Evolutionary conservation across 2,888 invertebrate species (phyloP).

Genomic region (Nomada goodeniana): DNA sequence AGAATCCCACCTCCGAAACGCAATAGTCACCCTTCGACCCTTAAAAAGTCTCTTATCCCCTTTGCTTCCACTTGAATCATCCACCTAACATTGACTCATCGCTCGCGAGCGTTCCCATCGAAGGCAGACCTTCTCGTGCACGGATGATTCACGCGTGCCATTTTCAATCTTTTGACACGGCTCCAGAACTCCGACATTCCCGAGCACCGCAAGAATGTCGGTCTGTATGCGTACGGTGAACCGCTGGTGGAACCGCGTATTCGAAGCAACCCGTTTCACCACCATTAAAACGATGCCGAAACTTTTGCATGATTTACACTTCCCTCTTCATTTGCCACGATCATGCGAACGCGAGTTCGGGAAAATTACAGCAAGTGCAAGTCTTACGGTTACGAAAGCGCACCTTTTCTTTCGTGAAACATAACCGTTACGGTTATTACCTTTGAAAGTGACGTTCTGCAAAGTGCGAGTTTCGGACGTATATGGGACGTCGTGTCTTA

Average conservation of each 20-base stretch:
- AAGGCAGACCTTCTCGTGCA: not conserved
- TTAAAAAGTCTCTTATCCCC: not conserved
- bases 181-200: conserved; percentile 33
- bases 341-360: too few species aligned
- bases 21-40: not conserved
- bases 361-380: not conserved
- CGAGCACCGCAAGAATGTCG: conserved; percentile 44
- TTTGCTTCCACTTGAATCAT: not conserved
- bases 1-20: not conserved
- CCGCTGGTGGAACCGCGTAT: conserved; percentile 2
- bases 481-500: too few species aligned
- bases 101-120: conserved; percentile 1
- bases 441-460: too few species aligned
- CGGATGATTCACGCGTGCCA: conserved; percentile 23
- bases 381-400: not conserved
- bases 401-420: too few species aligned
- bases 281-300: conserved; percentile 16
- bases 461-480: too few species aligned
- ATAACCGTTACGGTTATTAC: too few species aligned
- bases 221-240: conserved; percentile 27
- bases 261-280: not conserved
- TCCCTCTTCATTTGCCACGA: not conserved
- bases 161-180: conserved; percentile 13
- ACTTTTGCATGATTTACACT: not conserved
- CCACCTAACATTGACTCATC: conserved; percentile 11